Evolutionary conservation across 2,888 invertebrate genomes (phyloP).

Genomic region (Steinernema hermaphroditum): DNA sequence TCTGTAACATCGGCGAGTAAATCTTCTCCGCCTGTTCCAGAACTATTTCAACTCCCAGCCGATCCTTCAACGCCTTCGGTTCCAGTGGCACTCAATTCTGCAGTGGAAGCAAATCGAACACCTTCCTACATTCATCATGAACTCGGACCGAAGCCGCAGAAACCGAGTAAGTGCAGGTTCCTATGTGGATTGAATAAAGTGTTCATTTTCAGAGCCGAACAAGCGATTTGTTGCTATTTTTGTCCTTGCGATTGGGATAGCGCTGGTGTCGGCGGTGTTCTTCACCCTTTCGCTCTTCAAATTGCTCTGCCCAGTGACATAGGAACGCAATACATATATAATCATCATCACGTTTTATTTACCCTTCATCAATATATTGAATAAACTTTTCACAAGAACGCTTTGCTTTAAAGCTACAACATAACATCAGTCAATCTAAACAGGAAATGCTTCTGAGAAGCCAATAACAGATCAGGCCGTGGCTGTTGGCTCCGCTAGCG

Average conservation of each 20-base stretch:
- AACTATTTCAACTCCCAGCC: background rate
- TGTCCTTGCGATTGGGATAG: background rate
- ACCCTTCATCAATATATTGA: background rate
- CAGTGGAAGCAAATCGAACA: too few species aligned
- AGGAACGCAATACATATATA: background rate
- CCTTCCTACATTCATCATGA: too few species aligned
- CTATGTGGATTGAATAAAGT: too few species aligned
- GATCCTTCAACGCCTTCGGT: too few species aligned
- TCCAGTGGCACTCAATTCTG: too few species aligned
- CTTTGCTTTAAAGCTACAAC: conserved; percentile 5
- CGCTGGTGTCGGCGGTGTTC: background rate
- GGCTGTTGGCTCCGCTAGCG: background rate
- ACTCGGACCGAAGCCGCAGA: too few species aligned
- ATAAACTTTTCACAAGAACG: background rate
- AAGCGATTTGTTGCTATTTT: background rate
- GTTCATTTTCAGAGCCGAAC: background rate
- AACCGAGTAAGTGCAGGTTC: too few species aligned
- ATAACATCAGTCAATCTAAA: background rate
- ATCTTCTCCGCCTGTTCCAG: background rate
- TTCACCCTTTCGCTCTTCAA: conserved; percentile 13
- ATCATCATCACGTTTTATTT: background rate
- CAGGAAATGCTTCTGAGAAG: background rate
- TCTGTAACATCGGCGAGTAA: too few species aligned
- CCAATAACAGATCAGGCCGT: background rate
- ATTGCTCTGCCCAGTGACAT: background rate